Base-by-base conservation (phyloP, 2,888 invertebrate genomes). In the Drosophila infuscata region DNA sequence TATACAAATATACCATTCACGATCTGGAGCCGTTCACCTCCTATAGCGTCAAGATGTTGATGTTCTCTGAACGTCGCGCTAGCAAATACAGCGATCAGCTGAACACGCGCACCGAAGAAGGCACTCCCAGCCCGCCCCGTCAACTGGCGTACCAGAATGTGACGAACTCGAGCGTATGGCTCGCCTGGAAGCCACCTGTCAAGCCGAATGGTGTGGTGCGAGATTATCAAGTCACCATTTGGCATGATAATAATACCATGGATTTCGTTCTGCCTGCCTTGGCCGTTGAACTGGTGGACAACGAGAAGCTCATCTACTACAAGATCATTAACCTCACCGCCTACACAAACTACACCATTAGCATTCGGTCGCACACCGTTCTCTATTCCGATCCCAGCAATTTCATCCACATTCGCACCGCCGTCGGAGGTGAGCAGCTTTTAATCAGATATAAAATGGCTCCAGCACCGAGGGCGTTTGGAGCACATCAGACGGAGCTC, bases 11-110 rank as follows among this genome's bases (percentile, higher is more conserved):
- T 35, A 94, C 94, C 48, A 94, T 97, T n/a, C 94, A 93, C 1
- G 94, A 94, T 59, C 93, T 98, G 61, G 95, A 95, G 79, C 97
- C 97, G 0, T 97, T 96, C 89, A 96, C 96, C 5, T 95, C 95
- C 0, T 98, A 98, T 88, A 95, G 94, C 91, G 94, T 97, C 56
- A 94, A 94, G 30, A 95, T 97, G 74, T 94, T 95, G 41, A 95
- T 97, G 76, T 94, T 94, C 46, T 95, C 95, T 0, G 94, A 94
- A 58, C 93, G 92, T 52, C 95, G 94, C 8, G 91, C 88, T 51
- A 95, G 95, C 15, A 93, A 94, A 49, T 95, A 95, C 92, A 94
- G 96, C 93, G 91, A 91, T 56, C 93, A 95, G 68, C 83, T 95
- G 3, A 94, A 94, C 60, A 95, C 95, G 48, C 96, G 95, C 5